Conservation (phyloP, 2,113 vertebrate genomes). For the Eclectus roratus region DNA sequence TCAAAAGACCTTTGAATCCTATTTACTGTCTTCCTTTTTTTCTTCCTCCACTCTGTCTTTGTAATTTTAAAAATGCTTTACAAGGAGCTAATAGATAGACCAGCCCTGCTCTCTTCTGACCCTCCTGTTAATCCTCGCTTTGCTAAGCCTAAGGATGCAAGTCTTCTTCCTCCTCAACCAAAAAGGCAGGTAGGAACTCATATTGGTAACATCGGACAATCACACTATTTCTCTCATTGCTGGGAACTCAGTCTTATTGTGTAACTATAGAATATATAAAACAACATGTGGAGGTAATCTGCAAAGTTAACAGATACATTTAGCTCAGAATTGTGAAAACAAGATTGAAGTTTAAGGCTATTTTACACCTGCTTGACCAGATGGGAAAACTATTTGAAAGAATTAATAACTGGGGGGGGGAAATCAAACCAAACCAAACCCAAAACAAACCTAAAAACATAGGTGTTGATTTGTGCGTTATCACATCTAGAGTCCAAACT, state of each 20-base stretch:
- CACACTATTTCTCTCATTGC: background rate
- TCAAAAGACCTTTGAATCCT: slow-evolving; percentile 33
- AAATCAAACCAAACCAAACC: background rate
- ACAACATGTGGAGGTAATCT: background rate
- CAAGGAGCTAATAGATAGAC: slow-evolving; percentile 71
- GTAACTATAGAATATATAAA: background rate
- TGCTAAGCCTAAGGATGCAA: slow-evolving; percentile 73
- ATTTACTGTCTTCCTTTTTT: slow-evolving; percentile 47
- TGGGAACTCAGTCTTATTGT: background rate
- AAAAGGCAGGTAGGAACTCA: slow-evolving; percentile 86
- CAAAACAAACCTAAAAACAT: background rate
- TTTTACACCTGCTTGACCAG: background rate
- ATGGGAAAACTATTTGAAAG: background rate
- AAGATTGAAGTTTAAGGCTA: background rate
- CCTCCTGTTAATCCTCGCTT: slow-evolving; percentile 74
- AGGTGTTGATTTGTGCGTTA: background rate
- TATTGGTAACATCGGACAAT: background rate
- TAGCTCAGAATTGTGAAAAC: background rate
- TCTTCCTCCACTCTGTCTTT: background rate
- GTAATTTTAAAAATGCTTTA: slow-evolving; percentile 37
- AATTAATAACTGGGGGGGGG: background rate
- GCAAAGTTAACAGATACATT: background rate
- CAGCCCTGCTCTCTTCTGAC: slow-evolving; percentile 63
- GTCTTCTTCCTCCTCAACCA: slow-evolving; percentile 74
- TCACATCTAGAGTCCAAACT: background rate